Base-by-base conservation (phyloP, 1,140 invertebrate genomes). In the Dufourea novaeangliae region DNA sequence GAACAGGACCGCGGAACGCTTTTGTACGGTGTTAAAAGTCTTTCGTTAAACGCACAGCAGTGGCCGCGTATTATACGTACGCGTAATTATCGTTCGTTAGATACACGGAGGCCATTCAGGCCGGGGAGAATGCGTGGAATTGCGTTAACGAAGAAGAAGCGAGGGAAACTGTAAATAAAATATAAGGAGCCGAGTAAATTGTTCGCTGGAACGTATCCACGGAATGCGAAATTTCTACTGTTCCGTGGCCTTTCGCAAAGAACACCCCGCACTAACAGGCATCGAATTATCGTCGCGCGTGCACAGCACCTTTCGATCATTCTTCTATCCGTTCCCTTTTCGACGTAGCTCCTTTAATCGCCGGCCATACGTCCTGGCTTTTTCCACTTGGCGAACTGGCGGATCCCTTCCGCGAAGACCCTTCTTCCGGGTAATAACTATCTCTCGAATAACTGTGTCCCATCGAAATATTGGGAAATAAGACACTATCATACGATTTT, bases 81-180 rank as follows among this genome's bases (percentile, higher is more conserved):
- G 72, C 27, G 72, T 63, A 75, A 75, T 75, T 75, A 75, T 67
- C 72, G 72, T 75, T 75, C 72, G 68, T 75, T 75, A 75, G 63
- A 75, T 66, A 56, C 72, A n/a, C 46, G 37, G 44, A 20, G 32
- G 27, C 11, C 2, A 14, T 25, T n/a, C 46, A 50, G 7, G 27
- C 10, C 11, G 8, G 14, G 7, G 74, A n/a, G 74, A 62, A 77
- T 69, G 66, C 67, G 44, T 8, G 74, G 74, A 77, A 77, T 70
- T 70, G 46, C 74, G 56, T 62, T 77, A 77, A 77, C 56, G 74
- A 70, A 70, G 73, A 69, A 46, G 54, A 50, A 70, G 14, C 29
- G 25, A 68, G 14, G 57, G 66, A 77, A 77, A 77, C 57, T 70
- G 66, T 61, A 77, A 77, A 77, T 70, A 77, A 77, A 77, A 61